Base-by-base conservation (phyloP, 2,113 vertebrate species). In the Chionis minor region DNA sequence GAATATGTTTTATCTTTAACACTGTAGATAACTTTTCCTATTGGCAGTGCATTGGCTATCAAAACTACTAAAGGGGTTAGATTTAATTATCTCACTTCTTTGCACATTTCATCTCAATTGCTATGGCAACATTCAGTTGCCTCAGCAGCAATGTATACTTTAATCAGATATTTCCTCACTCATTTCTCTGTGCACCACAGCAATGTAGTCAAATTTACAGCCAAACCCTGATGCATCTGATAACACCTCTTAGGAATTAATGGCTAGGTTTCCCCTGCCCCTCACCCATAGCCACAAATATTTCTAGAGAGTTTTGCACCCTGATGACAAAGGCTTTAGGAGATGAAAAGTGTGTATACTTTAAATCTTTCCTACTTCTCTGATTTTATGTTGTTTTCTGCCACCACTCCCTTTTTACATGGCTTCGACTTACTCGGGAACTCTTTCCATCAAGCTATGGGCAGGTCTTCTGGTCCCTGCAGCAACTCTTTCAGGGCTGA, bases 81-180 rank as follows among this genome's bases (percentile, higher is more conserved):
- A 98, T 99, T 99, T 99, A 99, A 99, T 99, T 98, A 99, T 98
- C 98, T 98, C 98, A 98, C 97, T 98, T 98, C 98, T 98, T 97
- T 98, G 98, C 97, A 98, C 98, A 98, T 98, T 99, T 99, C 98
- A 98, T 98, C 98, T 98, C 97, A 97, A 99, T 98, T 97, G 98
- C 99, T 98, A 99, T 99, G 98, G 99, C 98, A 99, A 99, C 99
- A 98, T 98, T 98, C 97, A 97, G 97, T 98, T 98, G 98, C 97
- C 97, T 98, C 96, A 95, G 98, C 98, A 98, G 98, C 98, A 98
- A 97, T 97, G 97, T 98, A 98, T 94, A 97, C 98, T 98, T 97
- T 98, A 98, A 98, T 98, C 98, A 98, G 98, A 98, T 98, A 97
- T 98, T 98, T 98, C 95, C 92, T 98, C 96, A 95, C 97, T 98